These are phyloP conservation scores for Chironex yamaguchii DNA, from an alignment of 30 jellyfish, hydroid and myxozoan species.

Conservation along the genomic window DNA sequence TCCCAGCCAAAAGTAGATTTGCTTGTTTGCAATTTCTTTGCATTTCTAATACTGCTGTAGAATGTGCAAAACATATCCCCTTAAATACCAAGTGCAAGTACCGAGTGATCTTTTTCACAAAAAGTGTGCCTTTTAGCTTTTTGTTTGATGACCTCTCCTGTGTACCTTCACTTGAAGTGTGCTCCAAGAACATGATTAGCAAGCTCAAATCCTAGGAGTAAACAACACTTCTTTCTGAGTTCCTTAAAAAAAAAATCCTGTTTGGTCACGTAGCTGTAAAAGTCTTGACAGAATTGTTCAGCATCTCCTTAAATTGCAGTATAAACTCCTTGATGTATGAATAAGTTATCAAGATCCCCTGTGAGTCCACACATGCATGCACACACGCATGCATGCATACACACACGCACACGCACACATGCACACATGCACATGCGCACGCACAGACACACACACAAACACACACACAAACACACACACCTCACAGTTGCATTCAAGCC, in stretches of 20 bases:
- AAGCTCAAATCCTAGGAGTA: slow-evolving; percentile 38
- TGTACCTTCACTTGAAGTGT: not conserved
- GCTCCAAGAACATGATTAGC: slow-evolving; percentile 70
- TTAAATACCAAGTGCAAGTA: not conserved
- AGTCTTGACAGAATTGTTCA: slow-evolving; percentile 47
- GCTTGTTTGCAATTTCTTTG: slow-evolving; percentile 40
- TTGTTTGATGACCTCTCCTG: not conserved
- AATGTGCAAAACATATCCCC: slow-evolving; percentile 67
- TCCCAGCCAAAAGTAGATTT: slow-evolving; percentile 41
- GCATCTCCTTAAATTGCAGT: slow-evolving; percentile 60
- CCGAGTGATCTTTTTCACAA: slow-evolving; percentile 1
- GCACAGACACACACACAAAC: too few species aligned
- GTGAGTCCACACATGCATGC: too few species aligned
- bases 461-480: too few species aligned
- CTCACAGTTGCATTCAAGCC: too few species aligned
- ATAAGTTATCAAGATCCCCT: too few species aligned
- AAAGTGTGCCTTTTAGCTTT: not conserved
- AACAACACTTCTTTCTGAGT: slow-evolving; percentile 15
- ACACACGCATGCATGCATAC: too few species aligned
- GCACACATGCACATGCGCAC: too few species aligned
- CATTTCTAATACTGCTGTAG: slow-evolving; percentile 36
- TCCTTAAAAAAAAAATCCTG: slow-evolving; percentile 17
- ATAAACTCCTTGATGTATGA: slow-evolving; percentile 58
- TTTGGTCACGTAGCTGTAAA: slow-evolving; percentile 19
- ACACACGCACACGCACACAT: too few species aligned